Conservation (phyloP, 2,888 invertebrate species). For the Eueremaeus valkanovi region DNA sequence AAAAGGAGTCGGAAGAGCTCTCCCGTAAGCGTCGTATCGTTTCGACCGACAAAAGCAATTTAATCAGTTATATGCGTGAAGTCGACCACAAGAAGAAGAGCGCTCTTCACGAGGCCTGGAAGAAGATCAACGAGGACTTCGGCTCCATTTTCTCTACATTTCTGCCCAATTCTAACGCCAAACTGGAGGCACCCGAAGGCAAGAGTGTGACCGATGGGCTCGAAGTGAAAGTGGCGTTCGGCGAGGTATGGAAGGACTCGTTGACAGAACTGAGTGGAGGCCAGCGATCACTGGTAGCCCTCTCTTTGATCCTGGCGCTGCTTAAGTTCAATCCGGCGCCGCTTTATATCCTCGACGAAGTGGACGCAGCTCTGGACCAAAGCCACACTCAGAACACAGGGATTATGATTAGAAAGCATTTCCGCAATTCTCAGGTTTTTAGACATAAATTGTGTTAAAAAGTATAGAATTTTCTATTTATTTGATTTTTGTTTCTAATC, state of each 20-base stretch:
- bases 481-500: constrained; percentile 12
- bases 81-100: constrained; percentile 86
- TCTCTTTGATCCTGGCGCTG: constrained; percentile 93
- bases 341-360: constrained; percentile 96
- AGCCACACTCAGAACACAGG: constrained; percentile 99
- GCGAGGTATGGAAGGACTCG: constrained; percentile 91
- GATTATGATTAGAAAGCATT: constrained; percentile 83
- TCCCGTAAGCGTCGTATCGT: constrained; percentile 68
- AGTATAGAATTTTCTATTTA: neutral
- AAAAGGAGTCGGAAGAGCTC: constrained; percentile 71
- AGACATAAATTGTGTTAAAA: neutral
- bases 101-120: constrained; percentile 74
- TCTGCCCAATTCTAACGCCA: constrained; percentile 83
- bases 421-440: constrained; percentile 73
- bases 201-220: constrained; percentile 75
- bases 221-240: constrained; percentile 74
- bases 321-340: constrained; percentile 96
- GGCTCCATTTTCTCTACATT: constrained; percentile 87
- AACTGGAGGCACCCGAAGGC: constrained; percentile 72
- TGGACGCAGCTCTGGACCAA: constrained; percentile 95
- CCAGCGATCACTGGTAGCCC: constrained; percentile 86
- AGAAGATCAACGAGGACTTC: constrained; percentile 82
- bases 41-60: constrained; percentile 67
- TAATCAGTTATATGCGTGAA: constrained; percentile 72
- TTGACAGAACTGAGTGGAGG: constrained; percentile 94